These are phyloP conservation scores for Himantopus leucocephalus DNA, from an alignment of 2,113 vertebrate species.

Conservation along the genomic window DNA sequence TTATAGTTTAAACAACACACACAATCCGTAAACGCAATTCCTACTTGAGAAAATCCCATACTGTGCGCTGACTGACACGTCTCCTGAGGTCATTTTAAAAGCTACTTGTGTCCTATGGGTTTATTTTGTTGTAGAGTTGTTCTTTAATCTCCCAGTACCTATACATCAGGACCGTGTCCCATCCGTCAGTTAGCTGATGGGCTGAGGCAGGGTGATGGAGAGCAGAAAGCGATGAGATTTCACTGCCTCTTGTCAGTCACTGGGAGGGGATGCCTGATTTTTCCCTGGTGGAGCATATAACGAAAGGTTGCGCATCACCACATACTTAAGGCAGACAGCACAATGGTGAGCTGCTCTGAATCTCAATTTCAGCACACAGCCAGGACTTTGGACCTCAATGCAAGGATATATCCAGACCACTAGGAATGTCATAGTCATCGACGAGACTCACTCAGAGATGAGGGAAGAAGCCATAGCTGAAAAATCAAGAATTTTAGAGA, in stretches of 20 bases:
- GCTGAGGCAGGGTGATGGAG: not conserved
- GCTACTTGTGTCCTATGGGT: not conserved
- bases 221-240: not conserved
- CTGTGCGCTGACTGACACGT: not conserved
- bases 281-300: not conserved
- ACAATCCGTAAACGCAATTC: not conserved
- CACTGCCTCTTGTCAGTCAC: conserved; percentile 1
- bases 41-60: conserved; percentile 25
- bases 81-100: conserved; percentile 45
- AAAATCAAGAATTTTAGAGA: not conserved
- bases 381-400: not conserved
- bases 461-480: not conserved
- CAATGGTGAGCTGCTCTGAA: not conserved
- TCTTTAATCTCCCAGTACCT: conserved; percentile 20
- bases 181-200: conserved; percentile 23
- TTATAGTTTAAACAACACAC: conserved; percentile 7
- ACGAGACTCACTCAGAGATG: not conserved
- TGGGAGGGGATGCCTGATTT: not conserved
- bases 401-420: not conserved
- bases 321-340: not conserved
- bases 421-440: not conserved
- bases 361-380: not conserved
- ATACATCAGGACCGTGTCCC: not conserved
- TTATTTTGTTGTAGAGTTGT: conserved; percentile 30
- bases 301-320: not conserved